Conservation (phyloP, 2,797 vertebrate genomes). For the Picus viridis region DNA sequence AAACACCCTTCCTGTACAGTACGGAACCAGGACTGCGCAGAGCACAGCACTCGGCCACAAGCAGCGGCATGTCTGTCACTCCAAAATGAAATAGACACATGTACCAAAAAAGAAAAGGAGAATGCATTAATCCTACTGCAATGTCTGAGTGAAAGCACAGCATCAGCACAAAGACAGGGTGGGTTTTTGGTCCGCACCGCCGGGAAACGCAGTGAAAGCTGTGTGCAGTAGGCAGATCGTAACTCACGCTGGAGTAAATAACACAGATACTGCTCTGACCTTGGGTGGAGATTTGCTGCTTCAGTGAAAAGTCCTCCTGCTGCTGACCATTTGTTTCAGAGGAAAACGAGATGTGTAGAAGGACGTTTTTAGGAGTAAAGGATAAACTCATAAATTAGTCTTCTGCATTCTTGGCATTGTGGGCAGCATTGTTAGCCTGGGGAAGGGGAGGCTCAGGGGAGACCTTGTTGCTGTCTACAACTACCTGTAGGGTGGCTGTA, state of each 20-base stretch:
- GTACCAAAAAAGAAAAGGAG: background rate
- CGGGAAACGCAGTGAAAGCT: background rate
- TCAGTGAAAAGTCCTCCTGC: constrained; percentile 42
- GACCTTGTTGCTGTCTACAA: too few relatives aligned
- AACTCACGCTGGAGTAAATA: constrained; percentile 41
- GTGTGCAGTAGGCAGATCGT: constrained; percentile 39
- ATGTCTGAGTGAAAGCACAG: constrained; percentile 5
- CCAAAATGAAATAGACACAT: constrained; percentile 1
- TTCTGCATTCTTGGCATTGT: background rate
- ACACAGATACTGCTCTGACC: constrained; percentile 51
- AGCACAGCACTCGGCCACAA: background rate
- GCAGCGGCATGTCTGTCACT: background rate
- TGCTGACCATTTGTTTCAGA: constrained; percentile 31
- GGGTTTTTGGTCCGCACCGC: constrained; percentile 50
- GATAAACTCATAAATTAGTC: background rate
- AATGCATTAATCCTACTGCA: constrained; percentile 13
- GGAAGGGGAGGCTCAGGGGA: too few relatives aligned
- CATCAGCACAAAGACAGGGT: constrained; percentile 42
- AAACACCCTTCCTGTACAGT: background rate
- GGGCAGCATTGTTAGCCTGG: background rate
- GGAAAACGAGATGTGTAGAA: background rate
- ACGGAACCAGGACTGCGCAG: background rate
- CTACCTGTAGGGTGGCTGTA: too few relatives aligned
- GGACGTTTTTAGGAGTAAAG: background rate
- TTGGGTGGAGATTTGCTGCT: constrained; percentile 41